Percentiles rank a stretch among this genome's conserved stretches.
phyloP scores from a whole-genome alignment of 2,113 vertebrate genomes.

The Aix galericulata region DNA sequence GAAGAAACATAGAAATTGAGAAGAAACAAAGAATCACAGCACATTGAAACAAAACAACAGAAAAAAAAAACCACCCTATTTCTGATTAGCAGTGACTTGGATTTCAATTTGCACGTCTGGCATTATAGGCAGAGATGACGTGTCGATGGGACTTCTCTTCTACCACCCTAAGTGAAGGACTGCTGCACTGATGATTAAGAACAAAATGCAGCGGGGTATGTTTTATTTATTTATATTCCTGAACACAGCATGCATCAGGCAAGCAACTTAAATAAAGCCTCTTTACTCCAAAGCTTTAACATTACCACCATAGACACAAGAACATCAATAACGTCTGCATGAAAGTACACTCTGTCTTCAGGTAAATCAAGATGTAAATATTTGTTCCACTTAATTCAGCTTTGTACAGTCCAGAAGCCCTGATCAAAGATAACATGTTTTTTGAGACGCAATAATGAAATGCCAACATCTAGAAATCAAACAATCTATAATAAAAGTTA shows the following conservation, averaged over 20 bases:
- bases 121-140: not conserved
- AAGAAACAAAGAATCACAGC: not conserved
- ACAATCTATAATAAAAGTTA: not conserved
- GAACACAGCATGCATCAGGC: not conserved
- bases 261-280: not conserved
- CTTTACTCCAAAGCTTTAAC: not conserved
- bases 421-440: not conserved
- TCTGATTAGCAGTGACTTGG: not conserved
- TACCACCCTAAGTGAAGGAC: not conserved
- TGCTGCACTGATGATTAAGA: not conserved
- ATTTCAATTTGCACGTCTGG: not conserved
- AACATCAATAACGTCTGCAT: not conserved
- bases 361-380: slow-evolving; percentile 1
- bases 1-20: not conserved
- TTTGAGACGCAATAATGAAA: not conserved
- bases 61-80: not conserved
- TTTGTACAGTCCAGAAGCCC: not conserved
- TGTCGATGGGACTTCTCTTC: not conserved
- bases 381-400: slow-evolving; percentile 4
- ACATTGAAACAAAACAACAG: not conserved
- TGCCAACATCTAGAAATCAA: not conserved
- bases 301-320: not conserved
- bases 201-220: not conserved
- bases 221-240: not conserved
- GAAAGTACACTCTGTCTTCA: not conserved